Evolutionary conservation across 2,797 vertebrate genomes (phyloP).

Genomic region (Atherinosoma microstoma): DNA sequence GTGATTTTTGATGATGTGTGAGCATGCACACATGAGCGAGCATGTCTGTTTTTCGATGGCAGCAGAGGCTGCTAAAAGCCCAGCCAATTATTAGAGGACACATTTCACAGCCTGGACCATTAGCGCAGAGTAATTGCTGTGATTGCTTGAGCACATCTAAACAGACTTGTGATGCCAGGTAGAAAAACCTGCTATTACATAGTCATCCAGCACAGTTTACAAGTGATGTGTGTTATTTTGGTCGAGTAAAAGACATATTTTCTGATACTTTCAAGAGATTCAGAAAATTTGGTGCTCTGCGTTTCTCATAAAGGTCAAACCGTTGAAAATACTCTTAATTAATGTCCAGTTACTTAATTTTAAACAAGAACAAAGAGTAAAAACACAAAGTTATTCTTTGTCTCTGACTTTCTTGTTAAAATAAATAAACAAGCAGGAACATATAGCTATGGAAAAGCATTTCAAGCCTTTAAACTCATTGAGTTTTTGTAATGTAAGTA

Average conservation of each 20-base stretch:
- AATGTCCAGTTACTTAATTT: too few relatives aligned
- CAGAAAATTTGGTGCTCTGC: neutral
- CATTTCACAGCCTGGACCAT: slow-evolving; percentile 51
- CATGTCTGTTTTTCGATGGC: slow-evolving; percentile 9
- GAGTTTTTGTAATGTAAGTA: neutral
- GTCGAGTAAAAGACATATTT: neutral
- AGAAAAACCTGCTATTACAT: slow-evolving; percentile 24
- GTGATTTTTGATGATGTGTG: slow-evolving; percentile 45
- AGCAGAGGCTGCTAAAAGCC: slow-evolving; percentile 46
- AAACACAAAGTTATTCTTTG: too few relatives aligned
- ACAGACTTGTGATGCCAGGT: slow-evolving; percentile 38
- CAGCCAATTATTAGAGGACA: slow-evolving; percentile 56
- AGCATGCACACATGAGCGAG: slow-evolving; percentile 30
- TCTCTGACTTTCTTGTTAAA: too few relatives aligned
- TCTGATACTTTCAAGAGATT: neutral
- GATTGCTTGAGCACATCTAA: slow-evolving; percentile 40
- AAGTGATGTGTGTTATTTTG: slow-evolving; percentile 6
- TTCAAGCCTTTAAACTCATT: neutral
- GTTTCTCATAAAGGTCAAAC: neutral
- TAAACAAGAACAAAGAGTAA: too few relatives aligned
- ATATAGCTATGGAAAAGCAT: neutral
- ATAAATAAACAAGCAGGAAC: too few relatives aligned
- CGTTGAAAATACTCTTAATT: neutral
- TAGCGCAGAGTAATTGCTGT: slow-evolving; percentile 34
- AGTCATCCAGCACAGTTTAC: slow-evolving; percentile 29